Conservation (phyloP, 1,140 invertebrate species). For the Bombus soroeensis region DNA sequence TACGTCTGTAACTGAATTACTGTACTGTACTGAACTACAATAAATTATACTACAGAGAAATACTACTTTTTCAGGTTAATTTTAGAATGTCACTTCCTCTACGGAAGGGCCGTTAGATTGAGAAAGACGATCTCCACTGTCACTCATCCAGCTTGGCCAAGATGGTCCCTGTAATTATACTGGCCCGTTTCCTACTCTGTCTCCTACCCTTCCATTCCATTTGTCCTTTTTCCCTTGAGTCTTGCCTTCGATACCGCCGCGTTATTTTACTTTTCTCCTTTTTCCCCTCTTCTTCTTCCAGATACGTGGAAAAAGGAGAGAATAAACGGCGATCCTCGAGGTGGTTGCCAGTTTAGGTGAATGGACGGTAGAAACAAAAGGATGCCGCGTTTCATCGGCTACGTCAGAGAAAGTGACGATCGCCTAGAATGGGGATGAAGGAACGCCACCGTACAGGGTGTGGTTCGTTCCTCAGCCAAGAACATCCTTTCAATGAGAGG, state of each 20-base stretch:
- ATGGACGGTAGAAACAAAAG: constrained; percentile 73
- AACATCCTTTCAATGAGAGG: constrained; percentile 70
- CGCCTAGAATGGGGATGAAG: constrained; percentile 59
- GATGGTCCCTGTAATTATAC: constrained; percentile 69
- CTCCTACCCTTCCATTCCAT: constrained; percentile 35
- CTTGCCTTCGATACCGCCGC: neutral
- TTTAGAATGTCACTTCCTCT: constrained; percentile 42
- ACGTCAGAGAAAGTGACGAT: constrained; percentile 70
- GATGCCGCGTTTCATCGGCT: constrained; percentile 56
- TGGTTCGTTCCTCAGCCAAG: constrained; percentile 60
- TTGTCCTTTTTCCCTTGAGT: neutral
- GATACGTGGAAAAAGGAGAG: constrained; percentile 24
- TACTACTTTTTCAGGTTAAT: constrained; percentile 16
- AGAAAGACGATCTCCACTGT: constrained; percentile 61
- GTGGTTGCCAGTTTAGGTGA: constrained; percentile 61
- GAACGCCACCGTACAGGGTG: constrained; percentile 73
- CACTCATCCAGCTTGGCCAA: constrained; percentile 49
- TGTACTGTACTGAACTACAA: no score
- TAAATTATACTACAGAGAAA: neutral
- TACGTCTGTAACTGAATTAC: no score
- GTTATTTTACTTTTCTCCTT: neutral
- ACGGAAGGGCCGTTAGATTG: constrained; percentile 40
- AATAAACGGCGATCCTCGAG: constrained; percentile 59
- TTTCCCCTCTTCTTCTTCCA: no score
- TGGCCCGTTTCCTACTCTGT: constrained; percentile 56